These are phyloP conservation scores for Odontophorus gujanensis DNA, from an alignment of 2,113 vertebrate genomes.

Conservation along the genomic window DNA sequence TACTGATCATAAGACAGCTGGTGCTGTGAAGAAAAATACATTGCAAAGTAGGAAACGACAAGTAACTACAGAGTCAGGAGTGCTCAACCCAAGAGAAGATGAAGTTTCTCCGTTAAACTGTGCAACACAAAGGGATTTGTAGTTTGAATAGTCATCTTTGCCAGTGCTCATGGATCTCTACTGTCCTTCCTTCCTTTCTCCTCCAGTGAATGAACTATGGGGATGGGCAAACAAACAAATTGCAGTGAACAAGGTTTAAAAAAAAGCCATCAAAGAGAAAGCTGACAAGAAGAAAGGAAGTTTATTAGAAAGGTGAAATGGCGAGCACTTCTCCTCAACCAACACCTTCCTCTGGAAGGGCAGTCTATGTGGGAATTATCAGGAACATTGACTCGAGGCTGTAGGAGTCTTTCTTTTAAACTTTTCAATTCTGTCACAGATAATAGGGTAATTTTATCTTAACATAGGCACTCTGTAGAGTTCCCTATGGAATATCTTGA, in stretches of 20 bases:
- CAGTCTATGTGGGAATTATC: not conserved
- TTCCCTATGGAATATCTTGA: conserved; percentile 26
- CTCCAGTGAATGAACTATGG: not conserved
- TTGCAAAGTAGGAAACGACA: not conserved
- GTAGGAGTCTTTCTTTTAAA: not conserved
- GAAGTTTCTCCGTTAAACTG: not conserved
- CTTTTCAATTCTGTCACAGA: not conserved
- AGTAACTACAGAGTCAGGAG: not conserved
- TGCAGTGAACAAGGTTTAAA: fast-evolving
- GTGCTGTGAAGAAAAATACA: not conserved
- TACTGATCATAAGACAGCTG: not conserved
- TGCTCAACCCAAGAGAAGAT: not conserved
- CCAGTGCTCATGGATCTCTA: not conserved
- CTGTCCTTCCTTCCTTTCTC: not conserved
- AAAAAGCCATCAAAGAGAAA: not conserved
- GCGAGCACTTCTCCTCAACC: not conserved
- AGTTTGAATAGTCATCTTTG: not conserved
- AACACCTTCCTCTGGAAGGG: not conserved
- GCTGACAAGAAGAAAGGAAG: not conserved
- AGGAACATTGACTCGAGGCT: not conserved
- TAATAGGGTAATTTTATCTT: conserved; percentile 16
- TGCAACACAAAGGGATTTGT: not conserved
- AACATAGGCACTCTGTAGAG: not conserved
- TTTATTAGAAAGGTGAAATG: not conserved
- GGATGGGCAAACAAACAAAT: not conserved